Evolutionary conservation across 2,113 vertebrate genomes (phyloP).

Genomic region (Raphicerus campestris): DNA sequence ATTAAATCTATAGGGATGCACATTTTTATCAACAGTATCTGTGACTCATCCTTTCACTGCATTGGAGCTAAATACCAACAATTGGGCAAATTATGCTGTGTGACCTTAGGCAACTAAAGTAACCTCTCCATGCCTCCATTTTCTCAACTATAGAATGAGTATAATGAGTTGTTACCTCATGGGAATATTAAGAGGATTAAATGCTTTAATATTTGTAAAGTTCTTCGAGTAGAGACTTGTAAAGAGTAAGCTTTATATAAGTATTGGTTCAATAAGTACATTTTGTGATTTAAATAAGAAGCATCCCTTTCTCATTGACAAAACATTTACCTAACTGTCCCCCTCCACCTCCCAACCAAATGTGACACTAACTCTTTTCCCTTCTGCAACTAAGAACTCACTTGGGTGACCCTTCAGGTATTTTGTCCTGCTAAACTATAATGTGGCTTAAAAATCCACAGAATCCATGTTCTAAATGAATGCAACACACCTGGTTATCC

Average conservation of each 20-base stretch:
- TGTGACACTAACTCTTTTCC: not conserved
- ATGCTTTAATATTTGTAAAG: not conserved
- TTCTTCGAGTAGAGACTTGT: not conserved
- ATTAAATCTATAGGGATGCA: not conserved
- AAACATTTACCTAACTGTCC: not conserved
- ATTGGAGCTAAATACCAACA: not conserved
- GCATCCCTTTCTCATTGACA: not conserved
- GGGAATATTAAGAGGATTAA: not conserved
- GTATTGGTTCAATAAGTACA: not conserved
- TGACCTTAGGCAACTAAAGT: not conserved
- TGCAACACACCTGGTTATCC: not conserved
- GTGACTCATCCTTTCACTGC: not conserved
- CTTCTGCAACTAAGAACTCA: not conserved
- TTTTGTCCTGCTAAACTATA: not conserved
- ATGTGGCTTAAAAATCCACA: not conserved
- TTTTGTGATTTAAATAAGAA: not conserved
- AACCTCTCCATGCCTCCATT: not conserved
- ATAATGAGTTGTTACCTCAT: not conserved
- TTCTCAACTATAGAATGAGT: not conserved
- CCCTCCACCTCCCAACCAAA: not conserved
- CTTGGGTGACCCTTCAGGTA: fast-evolving
- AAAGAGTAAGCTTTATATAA: not conserved
- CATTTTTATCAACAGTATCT: not conserved
- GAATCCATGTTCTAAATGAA: not conserved
- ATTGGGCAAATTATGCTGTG: not conserved